These are phyloP conservation scores for Temnothorax unifasciatus DNA, from an alignment of 2,888 invertebrate species.

Conservation along the genomic window DNA sequence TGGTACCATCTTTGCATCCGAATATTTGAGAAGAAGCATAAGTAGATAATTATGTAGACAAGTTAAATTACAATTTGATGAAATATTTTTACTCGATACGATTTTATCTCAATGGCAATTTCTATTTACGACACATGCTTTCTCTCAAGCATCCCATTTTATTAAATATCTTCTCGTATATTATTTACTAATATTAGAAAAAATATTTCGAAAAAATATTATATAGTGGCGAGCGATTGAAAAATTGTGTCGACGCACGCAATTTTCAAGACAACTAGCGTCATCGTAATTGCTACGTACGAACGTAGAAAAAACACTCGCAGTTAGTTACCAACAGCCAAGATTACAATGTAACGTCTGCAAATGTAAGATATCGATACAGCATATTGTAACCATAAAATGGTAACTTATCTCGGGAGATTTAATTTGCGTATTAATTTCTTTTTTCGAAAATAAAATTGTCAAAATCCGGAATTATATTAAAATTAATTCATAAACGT, in stretches of 20 bases:
- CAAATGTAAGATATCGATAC: neutral
- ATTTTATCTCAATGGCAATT: neutral
- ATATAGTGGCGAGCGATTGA: neutral
- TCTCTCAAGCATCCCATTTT: neutral
- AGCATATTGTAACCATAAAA: neutral
- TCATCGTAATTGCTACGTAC: neutral
- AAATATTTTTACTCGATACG: neutral
- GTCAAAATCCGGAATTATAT: neutral
- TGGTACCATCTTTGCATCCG: neutral
- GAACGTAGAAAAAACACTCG: neutral
- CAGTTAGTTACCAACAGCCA: slow-evolving; percentile 16
- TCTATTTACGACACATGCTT: neutral
- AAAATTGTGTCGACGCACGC: neutral
- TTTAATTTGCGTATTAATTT: neutral
- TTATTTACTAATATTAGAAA: neutral
- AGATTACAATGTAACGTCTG: neutral
- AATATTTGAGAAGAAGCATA: neutral
- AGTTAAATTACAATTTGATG: neutral
- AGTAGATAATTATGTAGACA: neutral
- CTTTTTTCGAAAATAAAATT: neutral
- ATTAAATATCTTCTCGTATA: neutral
- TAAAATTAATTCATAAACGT: neutral
- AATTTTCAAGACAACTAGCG: slow-evolving; percentile 13
- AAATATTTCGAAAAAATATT: neutral
- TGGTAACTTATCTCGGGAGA: neutral